These are phyloP conservation scores for Lates calcarifer DNA, from an alignment of 2,113 vertebrate genomes.

Conservation along the genomic window DNA sequence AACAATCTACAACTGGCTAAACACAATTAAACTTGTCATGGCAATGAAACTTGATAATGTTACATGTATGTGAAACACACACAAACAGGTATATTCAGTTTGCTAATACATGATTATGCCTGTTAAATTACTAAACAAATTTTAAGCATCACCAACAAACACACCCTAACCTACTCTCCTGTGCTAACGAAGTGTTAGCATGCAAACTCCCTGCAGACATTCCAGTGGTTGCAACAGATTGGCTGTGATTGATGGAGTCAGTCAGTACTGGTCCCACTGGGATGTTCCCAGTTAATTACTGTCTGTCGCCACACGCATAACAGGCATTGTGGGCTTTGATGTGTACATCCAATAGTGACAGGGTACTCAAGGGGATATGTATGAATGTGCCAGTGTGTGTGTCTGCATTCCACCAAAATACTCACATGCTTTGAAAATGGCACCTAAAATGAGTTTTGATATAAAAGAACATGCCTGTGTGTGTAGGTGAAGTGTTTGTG, in stretches of 20 bases:
- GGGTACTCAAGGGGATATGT: constrained; percentile 42
- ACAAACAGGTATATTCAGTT: background rate
- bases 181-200: constrained; percentile 45
- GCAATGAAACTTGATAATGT: too few relatives aligned
- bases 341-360: constrained; percentile 62
- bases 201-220: constrained; percentile 71
- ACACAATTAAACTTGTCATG: too few relatives aligned
- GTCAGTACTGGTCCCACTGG: constrained; percentile 72
- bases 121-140: constrained; percentile 28
- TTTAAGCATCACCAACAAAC: constrained; percentile 28
- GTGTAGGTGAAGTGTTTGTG: constrained; percentile 25
- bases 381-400: constrained; percentile 2
- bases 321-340: constrained; percentile 69
- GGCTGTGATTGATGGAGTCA: constrained; percentile 76
- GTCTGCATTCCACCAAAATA: constrained; percentile 39
- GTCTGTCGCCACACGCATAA: constrained; percentile 75
- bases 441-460: constrained; percentile 20
- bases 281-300: constrained; percentile 78
- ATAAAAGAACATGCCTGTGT: constrained; percentile 10
- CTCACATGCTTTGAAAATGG: constrained; percentile 28
- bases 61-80: too few relatives aligned
- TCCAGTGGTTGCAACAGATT: constrained; percentile 70
- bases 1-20: too few relatives aligned
- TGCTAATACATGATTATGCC: background rate
- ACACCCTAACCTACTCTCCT: background rate